Percentiles rank a stretch among this genome's conserved stretches.
phyloP scores from a whole-genome alignment of 2,113 vertebrate genomes.

The Octodon degus region DNA sequence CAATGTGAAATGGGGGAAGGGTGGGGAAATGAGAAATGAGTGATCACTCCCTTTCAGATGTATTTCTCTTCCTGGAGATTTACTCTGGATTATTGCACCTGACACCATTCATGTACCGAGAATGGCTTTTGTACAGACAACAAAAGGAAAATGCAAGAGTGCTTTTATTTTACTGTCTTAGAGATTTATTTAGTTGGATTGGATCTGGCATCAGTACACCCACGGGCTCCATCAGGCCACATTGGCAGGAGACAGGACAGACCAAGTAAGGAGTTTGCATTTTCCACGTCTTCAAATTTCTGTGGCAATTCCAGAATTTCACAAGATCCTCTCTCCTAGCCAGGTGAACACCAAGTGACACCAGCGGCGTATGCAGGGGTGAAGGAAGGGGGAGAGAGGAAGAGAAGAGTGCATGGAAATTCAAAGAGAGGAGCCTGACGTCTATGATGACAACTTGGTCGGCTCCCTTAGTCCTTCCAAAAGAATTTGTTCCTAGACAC shows the following conservation, averaged over 20 bases:
- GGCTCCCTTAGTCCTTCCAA: neutral
- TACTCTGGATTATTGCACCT: conserved; percentile 67
- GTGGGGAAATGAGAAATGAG: neutral
- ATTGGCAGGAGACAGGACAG: conserved; percentile 41
- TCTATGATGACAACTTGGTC: neutral
- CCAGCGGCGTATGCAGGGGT: neutral
- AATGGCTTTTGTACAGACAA: conserved; percentile 68
- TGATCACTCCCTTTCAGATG: neutral
- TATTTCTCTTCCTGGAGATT: conserved; percentile 71
- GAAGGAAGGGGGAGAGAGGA: no score
- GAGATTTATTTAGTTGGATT: conserved; percentile 56
- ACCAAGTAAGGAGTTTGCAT: neutral
- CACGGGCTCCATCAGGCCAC: neutral
- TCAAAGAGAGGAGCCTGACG: neutral
- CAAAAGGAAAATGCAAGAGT: conserved; percentile 38
- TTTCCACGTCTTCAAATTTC: conserved; percentile 24
- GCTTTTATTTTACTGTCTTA: conserved; percentile 40
- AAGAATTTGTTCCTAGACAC: neutral
- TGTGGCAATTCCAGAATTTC: conserved; percentile 54
- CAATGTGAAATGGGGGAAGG: neutral
- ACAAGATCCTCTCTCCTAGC: neutral
- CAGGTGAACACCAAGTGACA: neutral
- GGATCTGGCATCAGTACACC: neutral
- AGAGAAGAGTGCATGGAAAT: neutral
- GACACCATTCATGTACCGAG: conserved; percentile 45